A percentile compares a stretch with the other conserved stretches of the same genome.
Evolutionary conservation across 1,140 invertebrate genomes (phyloP).

Genomic region (Galleria mellonella): DNA sequence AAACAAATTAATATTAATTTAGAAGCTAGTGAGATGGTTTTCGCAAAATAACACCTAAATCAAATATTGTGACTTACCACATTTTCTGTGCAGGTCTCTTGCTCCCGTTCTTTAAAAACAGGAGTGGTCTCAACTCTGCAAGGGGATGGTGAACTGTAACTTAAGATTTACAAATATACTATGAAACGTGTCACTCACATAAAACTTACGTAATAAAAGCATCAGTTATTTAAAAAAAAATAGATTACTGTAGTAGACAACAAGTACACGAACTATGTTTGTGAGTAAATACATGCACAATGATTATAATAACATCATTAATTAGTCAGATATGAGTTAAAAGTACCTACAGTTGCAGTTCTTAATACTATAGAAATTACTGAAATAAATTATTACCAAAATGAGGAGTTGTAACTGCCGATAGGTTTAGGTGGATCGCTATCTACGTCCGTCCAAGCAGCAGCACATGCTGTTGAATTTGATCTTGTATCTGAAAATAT

Average conservation of each 20-base stretch:
- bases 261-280: too few species aligned
- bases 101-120: conserved; percentile 24
- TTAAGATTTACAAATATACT: conserved; percentile 18
- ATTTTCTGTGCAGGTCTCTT: conserved; percentile 23
- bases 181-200: background rate
- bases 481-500: conserved; percentile 42
- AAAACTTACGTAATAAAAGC: background rate
- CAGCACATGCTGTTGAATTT: conserved; percentile 43
- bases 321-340: too few species aligned
- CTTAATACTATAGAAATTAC: too few species aligned
- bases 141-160: conserved; percentile 65
- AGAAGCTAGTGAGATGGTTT: too few species aligned
- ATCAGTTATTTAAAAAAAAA: too few species aligned
- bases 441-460: conserved; percentile 43
- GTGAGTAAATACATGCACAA: too few species aligned
- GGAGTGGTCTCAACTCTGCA: conserved; percentile 55
- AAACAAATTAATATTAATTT: too few species aligned
- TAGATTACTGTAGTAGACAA: too few species aligned
- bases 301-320: too few species aligned
- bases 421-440: conserved; percentile 35
- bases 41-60: too few species aligned
- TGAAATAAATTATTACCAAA: conserved; percentile 49
- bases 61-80: too few species aligned
- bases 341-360: too few species aligned
- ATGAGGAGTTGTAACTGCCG: conserved; percentile 56